These are phyloP conservation scores for Onthophagus sagittarius DNA, from an alignment of 2,888 invertebrate species.

Conservation along the genomic window DNA sequence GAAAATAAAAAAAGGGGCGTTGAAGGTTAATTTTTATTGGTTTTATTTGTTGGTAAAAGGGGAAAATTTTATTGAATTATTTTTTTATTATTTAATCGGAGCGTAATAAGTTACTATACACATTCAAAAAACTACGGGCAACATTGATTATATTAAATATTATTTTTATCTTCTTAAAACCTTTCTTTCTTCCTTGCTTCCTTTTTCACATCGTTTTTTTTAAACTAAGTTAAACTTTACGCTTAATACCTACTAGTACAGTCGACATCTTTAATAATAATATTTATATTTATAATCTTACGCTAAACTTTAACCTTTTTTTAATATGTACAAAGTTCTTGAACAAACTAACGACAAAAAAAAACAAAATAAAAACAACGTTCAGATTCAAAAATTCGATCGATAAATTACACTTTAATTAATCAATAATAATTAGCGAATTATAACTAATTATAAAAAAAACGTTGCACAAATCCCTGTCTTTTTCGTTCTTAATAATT, in stretches of 20 bases:
- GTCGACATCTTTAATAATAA: constrained; percentile 1
- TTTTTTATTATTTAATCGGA: constrained; percentile 34
- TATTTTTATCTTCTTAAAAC: constrained; percentile 6
- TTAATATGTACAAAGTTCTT: background rate
- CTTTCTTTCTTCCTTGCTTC: background rate
- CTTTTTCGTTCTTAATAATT: constrained; percentile 3
- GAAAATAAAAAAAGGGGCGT: too few relatives aligned
- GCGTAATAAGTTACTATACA: constrained; percentile 50
- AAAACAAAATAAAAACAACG: too few relatives aligned
- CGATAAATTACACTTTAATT: background rate
- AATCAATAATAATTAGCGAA: constrained; percentile 1
- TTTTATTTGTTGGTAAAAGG: constrained; percentile 47
- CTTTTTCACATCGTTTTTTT: background rate
- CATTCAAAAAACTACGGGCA: constrained; percentile 48
- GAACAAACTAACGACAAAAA: background rate
- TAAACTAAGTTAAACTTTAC: constrained; percentile 7
- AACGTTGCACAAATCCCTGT: constrained; percentile 24
- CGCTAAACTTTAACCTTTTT: background rate
- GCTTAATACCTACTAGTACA: constrained; percentile 9
- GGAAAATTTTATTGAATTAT: background rate
- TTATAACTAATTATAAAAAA: constrained; percentile 25
- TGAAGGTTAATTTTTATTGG: constrained; percentile 9
- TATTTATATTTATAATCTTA: background rate
- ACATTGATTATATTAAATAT: constrained; percentile 43
- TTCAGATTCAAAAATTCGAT: background rate